Evolutionary conservation across 2,113 vertebrate species (phyloP).

Genomic region (Cheilinus undulatus): DNA sequence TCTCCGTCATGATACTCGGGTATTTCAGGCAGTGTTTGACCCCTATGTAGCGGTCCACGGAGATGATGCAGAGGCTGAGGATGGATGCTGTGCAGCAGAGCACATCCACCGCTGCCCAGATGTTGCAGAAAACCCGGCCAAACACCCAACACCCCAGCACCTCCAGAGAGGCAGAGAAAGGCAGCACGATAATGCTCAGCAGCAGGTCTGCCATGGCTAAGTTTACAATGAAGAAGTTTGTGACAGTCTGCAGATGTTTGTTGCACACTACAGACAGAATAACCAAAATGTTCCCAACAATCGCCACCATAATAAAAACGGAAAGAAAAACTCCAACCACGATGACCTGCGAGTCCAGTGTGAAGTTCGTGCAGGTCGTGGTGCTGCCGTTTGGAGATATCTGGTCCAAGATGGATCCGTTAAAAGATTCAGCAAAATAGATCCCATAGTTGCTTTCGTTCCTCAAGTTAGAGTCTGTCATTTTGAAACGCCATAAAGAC

Average conservation of each 20-base stretch:
- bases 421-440: conserved; percentile 76
- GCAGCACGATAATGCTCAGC: conserved; percentile 92
- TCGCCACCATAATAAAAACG: conserved; percentile 91
- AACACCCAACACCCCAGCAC: conserved; percentile 97
- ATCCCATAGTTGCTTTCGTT: conserved; percentile 89
- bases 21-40: conserved; percentile 97
- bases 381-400: conserved; percentile 75
- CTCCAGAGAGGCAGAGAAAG: conserved; percentile 96
- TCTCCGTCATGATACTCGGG: conserved; percentile 96
- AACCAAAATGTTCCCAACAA: conserved; percentile 96
- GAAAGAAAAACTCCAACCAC: conserved; percentile 91
- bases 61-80: conserved; percentile 98
- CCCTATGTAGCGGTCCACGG: conserved; percentile 96
- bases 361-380: conserved; percentile 80
- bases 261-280: conserved; percentile 97
- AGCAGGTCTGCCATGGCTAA: conserved; percentile 96
- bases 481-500: conserved; percentile 86
- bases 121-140: conserved; percentile 95
- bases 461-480: conserved; percentile 88
- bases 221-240: conserved; percentile 99
- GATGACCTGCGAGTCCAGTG: conserved; percentile 87
- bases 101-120: conserved; percentile 99
- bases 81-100: conserved; percentile 98
- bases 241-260: conserved; percentile 94
- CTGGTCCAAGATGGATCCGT: conserved; percentile 60